phyloP scores from a whole-genome alignment of 2,888 invertebrate genomes.

The Entomobrya proxima region DNA sequence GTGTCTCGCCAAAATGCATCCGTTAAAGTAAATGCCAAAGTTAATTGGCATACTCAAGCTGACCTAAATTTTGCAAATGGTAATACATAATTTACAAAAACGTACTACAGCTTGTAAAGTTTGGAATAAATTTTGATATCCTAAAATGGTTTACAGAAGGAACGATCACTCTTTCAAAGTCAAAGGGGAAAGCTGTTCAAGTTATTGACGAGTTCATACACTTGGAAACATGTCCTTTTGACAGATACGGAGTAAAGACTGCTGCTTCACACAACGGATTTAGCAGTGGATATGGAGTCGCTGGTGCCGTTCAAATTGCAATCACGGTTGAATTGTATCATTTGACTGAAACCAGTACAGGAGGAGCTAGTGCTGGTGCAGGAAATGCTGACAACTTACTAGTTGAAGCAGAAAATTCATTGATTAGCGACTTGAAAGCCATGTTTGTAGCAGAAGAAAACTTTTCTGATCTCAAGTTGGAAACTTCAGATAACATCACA shows the following conservation, averaged over 20 bases:
- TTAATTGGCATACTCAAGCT: too few species aligned
- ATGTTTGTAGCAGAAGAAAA: background rate
- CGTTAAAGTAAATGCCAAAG: too few species aligned
- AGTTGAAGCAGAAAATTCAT: background rate
- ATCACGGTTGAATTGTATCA: background rate
- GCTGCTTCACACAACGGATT: too few species aligned
- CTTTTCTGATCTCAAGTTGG: background rate
- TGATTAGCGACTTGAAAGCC: background rate
- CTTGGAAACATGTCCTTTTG: too few species aligned
- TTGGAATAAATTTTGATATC: too few species aligned
- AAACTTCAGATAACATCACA: background rate
- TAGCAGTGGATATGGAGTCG: background rate
- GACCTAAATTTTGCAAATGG: too few species aligned
- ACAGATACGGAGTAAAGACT: too few species aligned
- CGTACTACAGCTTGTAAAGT: too few species aligned
- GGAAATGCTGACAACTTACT: background rate
- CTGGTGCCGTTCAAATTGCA: background rate
- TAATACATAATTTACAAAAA: too few species aligned
- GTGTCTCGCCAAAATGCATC: too few species aligned
- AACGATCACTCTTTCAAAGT: background rate
- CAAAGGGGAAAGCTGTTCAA: background rate
- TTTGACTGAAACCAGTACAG: background rate
- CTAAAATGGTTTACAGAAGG: background rate
- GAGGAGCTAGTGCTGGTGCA: background rate
- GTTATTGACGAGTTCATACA: background rate